Percentiles rank a stretch among this genome's conserved stretches.
These are phyloP conservation scores for Buceros bicornis DNA, from an alignment of 2,797 vertebrate species.

Conservation along the genomic window DNA sequence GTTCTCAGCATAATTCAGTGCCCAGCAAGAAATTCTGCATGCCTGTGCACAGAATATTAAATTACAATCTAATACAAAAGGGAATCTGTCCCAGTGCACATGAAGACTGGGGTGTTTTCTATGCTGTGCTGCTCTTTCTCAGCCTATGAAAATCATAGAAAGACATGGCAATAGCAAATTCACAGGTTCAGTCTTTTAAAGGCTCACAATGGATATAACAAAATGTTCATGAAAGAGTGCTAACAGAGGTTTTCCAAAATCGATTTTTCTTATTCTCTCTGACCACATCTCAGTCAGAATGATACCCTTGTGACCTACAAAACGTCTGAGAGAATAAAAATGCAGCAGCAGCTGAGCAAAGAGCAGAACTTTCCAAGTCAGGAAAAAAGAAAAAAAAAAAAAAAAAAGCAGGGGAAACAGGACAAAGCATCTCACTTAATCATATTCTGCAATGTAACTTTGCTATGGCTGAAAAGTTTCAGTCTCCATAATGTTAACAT, in stretches of 20 bases:
- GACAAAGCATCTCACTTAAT: slow-evolving; percentile 51
- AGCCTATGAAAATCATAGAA: slow-evolving; percentile 36
- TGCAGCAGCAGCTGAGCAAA: slow-evolving; percentile 56
- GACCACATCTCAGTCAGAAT: slow-evolving; percentile 44
- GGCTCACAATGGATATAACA: slow-evolving; percentile 65
- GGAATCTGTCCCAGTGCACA: background rate
- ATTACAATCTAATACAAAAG: slow-evolving; percentile 57
- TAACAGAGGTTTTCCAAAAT: slow-evolving; percentile 66
- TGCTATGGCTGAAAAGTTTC: slow-evolving; percentile 56
- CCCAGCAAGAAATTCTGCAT: slow-evolving; percentile 67
- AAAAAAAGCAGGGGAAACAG: slow-evolving; percentile 8
- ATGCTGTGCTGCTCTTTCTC: slow-evolving; percentile 42
- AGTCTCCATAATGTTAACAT: slow-evolving; percentile 14
- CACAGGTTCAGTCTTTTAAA: slow-evolving; percentile 58
- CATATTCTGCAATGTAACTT: slow-evolving; percentile 56
- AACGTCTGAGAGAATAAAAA: slow-evolving; percentile 67
- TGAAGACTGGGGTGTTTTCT: slow-evolving; percentile 23
- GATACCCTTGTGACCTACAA: slow-evolving; percentile 63
- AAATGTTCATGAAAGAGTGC: slow-evolving; percentile 48
- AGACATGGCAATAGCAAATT: slow-evolving; percentile 58
- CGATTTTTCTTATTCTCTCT: slow-evolving; percentile 67
- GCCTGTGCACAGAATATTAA: slow-evolving; percentile 66
- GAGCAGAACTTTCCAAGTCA: slow-evolving; percentile 56
- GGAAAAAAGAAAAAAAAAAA: slow-evolving; percentile 28
- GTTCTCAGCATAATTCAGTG: slow-evolving; percentile 65